Evolutionary conservation across 2,113 vertebrate genomes (phyloP).

Genomic region (Antigone vipio): DNA sequence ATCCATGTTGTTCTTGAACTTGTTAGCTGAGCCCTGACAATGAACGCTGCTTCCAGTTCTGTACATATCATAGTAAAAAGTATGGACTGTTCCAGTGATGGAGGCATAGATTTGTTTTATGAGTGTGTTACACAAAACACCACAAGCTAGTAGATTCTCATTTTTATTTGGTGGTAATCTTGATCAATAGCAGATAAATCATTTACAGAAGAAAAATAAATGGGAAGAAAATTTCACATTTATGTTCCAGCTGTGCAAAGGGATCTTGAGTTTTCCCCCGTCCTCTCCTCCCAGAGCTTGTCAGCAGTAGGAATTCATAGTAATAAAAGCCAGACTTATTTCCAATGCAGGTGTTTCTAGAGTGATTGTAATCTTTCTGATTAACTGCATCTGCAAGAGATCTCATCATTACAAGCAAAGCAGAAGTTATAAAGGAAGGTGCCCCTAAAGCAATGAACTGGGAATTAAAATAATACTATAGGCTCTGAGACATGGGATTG

Average conservation of each 20-base stretch:
- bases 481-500: background rate
- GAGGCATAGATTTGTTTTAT: slow-evolving; percentile 41
- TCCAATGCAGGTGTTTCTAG: slow-evolving; percentile 64
- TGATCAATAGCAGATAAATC: slow-evolving; percentile 62
- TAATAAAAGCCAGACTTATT: slow-evolving; percentile 67
- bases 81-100: background rate
- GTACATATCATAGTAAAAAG: background rate
- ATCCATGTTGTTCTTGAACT: background rate
- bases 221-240: slow-evolving; percentile 53
- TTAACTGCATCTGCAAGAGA: slow-evolving; percentile 54
- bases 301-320: slow-evolving; percentile 57
- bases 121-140: slow-evolving; percentile 22
- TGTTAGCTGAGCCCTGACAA: background rate
- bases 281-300: slow-evolving; percentile 32
- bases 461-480: background rate
- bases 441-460: background rate
- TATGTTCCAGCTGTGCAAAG: slow-evolving; percentile 64
- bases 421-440: slow-evolving; percentile 26
- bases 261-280: slow-evolving; percentile 44
- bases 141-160: slow-evolving; percentile 47
- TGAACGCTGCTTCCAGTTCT: background rate
- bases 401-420: slow-evolving; percentile 35
- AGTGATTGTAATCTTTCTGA: slow-evolving; percentile 63
- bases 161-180: slow-evolving; percentile 71
- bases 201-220: slow-evolving; percentile 55